These are phyloP conservation scores for Bovichtus variegatus DNA, from an alignment of 2,797 vertebrate species.

Conservation along the genomic window DNA sequence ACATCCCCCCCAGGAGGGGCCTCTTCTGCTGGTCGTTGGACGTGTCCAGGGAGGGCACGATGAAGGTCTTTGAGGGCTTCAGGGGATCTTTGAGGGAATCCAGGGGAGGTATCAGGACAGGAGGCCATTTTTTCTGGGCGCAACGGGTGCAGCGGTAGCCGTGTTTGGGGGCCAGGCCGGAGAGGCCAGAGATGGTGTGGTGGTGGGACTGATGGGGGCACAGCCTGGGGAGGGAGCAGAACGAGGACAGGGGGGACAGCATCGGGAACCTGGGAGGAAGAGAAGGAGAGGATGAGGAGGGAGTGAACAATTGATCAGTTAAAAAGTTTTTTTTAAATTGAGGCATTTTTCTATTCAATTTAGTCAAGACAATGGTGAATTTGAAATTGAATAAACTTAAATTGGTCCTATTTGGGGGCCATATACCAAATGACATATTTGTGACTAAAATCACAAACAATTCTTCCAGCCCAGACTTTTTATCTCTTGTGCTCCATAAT, in stretches of 20 bases:
- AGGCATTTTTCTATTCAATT: not conserved
- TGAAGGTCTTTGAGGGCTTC: conserved; percentile 68
- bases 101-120: conserved; percentile 82
- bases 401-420: not conserved
- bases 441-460: not conserved
- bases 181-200: conserved; percentile 92
- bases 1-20: conserved; percentile 68
- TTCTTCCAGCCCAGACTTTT: not conserved
- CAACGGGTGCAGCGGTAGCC: conserved; percentile 91
- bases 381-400: no score
- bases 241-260: conserved; percentile 84
- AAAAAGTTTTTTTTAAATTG: not conserved
- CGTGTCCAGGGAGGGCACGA: conserved; percentile 83
- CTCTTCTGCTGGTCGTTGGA: conserved; percentile 69
- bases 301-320: not conserved
- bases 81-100: conserved; percentile 75
- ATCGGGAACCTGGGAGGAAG: conserved; percentile 82
- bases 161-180: conserved; percentile 84
- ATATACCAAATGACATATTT: not conserved
- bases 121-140: conserved; percentile 94
- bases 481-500: not conserved
- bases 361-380: not conserved
- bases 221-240: conserved; percentile 82
- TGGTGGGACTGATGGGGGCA: conserved; percentile 94
- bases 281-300: not conserved